Percentiles rank a stretch among this genome's conserved stretches.
Conservation (phyloP, 2,888 invertebrate species). For the Stegophylla sp. region DNA sequence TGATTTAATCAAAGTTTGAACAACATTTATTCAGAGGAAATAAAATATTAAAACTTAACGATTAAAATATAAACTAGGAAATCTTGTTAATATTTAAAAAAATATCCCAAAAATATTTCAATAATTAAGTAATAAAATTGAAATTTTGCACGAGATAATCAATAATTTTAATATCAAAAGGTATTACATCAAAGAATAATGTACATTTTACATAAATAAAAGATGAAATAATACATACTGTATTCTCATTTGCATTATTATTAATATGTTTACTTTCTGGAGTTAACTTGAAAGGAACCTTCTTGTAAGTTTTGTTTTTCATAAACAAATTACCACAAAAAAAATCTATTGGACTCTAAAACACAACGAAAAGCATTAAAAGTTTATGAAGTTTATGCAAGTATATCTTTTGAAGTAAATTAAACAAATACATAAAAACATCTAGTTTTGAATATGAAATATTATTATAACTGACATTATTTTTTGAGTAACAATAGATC, state of each 20-base stretch:
- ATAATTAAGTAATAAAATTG: too few relatives aligned
- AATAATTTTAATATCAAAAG: too few relatives aligned
- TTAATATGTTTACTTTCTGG: neutral
- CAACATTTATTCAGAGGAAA: too few relatives aligned
- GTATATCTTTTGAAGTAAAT: neutral
- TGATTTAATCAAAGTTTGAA: too few relatives aligned
- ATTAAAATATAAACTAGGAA: too few relatives aligned
- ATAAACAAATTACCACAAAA: neutral
- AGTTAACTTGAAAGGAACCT: neutral
- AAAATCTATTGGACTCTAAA: conserved; percentile 5
- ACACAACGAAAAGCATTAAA: neutral
- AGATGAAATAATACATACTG: neutral
- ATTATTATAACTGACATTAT: neutral
- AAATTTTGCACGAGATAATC: too few relatives aligned
- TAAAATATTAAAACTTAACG: too few relatives aligned
- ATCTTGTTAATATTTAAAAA: too few relatives aligned
- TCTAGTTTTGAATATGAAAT: neutral
- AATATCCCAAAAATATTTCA: too few relatives aligned
- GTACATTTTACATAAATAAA: too few relatives aligned
- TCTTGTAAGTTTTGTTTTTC: neutral
- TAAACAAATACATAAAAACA: conserved; percentile 3
- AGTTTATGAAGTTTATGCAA: too few relatives aligned
- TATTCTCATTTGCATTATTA: neutral
- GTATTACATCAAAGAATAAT: too few relatives aligned
- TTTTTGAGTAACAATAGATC: neutral